Conservation (phyloP, 2,888 invertebrate genomes). For the Drosophila paranaensis region DNA sequence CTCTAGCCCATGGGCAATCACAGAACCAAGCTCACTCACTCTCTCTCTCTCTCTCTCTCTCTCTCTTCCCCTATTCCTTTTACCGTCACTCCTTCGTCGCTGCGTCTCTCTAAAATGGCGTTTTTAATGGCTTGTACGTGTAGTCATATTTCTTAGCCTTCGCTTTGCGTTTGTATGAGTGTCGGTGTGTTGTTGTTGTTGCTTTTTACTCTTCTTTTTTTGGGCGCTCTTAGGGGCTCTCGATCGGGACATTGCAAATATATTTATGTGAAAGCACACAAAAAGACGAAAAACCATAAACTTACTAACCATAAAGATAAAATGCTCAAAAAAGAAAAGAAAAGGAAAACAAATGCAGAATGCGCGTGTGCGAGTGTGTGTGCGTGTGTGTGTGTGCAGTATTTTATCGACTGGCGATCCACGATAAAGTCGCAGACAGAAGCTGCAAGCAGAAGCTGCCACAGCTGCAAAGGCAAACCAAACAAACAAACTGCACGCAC, state of each 20-base stretch:
- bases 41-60: conserved; percentile 10
- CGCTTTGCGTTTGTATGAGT: conserved; percentile 20
- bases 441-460: conserved; percentile 31
- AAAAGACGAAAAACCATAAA: conserved; percentile 72
- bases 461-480: conserved; percentile 22
- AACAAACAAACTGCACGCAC: conserved; percentile 51
- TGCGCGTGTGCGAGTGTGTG: conserved; percentile 9
- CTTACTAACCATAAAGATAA: conserved; percentile 79
- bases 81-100: conserved; percentile 5
- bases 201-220: conserved; percentile 24
- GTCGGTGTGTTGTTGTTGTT: conserved; percentile 6
- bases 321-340: conserved; percentile 49
- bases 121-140: conserved; percentile 78
- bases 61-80: conserved; percentile 12
- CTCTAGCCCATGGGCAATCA: conserved; percentile 51
- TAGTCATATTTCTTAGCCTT: conserved; percentile 74
- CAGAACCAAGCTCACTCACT: conserved; percentile 41
- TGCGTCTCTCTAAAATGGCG: conserved; percentile 62
- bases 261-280: conserved; percentile 77
- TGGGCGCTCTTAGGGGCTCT: conserved; percentile 41
- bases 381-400: conserved; percentile 34
- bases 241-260: conserved; percentile 57
- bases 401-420: conserved; percentile 69
- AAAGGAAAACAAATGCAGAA: conserved; percentile 12
- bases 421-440: conserved; percentile 56